Percentiles rank a stretch among this genome's conserved stretches.
phyloP scores from a whole-genome alignment of 2,797 vertebrate species.

The Varecia variegata region DNA sequence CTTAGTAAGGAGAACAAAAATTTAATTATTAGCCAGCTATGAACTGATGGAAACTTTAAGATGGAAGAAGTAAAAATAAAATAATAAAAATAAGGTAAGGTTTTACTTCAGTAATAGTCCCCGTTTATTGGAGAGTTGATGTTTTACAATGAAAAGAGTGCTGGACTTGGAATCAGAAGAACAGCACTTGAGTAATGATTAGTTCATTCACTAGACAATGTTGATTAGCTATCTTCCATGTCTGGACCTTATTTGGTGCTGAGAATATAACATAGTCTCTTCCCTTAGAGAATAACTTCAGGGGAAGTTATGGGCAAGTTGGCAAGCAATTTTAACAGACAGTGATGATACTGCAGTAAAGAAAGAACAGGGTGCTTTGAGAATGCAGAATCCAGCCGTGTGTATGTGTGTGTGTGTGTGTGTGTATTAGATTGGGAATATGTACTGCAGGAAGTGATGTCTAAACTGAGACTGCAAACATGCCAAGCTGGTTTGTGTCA shows the following conservation, averaged over 20 bases:
- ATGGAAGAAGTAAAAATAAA: not conserved
- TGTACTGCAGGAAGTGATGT: not conserved
- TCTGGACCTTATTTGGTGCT: not conserved
- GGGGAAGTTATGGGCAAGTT: not conserved
- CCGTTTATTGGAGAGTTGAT: not conserved
- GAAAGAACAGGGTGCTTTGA: not conserved
- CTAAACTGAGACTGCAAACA: not conserved
- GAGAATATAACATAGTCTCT: not conserved
- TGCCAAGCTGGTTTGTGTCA: not conserved
- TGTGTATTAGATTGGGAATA: not conserved
- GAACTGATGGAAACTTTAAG: not conserved
- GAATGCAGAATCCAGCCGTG: not conserved
- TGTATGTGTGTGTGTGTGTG: not conserved
- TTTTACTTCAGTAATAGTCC: not conserved
- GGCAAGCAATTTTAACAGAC: not conserved
- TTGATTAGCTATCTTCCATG: not conserved
- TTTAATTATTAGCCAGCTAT: not conserved
- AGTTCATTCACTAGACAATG: not conserved
- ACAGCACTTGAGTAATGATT: not conserved
- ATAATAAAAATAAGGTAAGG: not conserved
- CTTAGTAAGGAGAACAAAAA: slow-evolving; percentile 17
- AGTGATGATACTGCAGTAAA: not conserved
- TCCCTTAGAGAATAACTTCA: not conserved
- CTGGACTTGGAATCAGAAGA: not conserved
- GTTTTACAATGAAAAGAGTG: not conserved